These are phyloP conservation scores for Pollenia amentaria DNA, from an alignment of 2,888 invertebrate species.

Conservation along the genomic window DNA sequence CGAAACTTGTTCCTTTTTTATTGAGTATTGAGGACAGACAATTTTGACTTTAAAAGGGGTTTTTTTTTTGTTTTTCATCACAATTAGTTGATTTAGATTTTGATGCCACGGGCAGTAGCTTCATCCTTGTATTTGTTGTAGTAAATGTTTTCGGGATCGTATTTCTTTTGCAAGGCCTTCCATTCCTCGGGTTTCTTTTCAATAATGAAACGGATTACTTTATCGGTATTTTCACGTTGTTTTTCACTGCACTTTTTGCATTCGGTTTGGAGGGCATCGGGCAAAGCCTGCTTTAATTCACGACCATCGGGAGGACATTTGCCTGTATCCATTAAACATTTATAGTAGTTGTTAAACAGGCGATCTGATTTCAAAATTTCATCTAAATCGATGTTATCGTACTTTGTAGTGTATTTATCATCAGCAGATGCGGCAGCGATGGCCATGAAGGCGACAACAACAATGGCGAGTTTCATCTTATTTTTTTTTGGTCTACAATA, in stretches of 20 bases:
- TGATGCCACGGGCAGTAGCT: constrained; percentile 85
- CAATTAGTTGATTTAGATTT: constrained; percentile 75
- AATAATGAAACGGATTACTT: constrained; percentile 87
- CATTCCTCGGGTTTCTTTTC: constrained; percentile 88
- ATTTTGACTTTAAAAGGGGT: constrained; percentile 49
- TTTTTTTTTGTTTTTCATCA: constrained; percentile 33
- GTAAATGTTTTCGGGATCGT: constrained; percentile 89
- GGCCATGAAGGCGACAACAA: constrained; percentile 66
- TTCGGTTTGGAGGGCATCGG: constrained; percentile 88
- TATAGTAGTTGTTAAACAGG: constrained; percentile 86
- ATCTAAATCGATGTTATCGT: constrained; percentile 87
- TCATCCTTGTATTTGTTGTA: constrained; percentile 88
- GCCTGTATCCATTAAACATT: constrained; percentile 86
- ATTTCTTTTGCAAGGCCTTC: constrained; percentile 88
- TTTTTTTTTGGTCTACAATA: constrained; percentile 40
- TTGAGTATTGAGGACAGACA: constrained; percentile 59
- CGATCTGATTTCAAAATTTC: constrained; percentile 86
- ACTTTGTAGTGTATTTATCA: constrained; percentile 82
- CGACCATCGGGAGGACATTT: constrained; percentile 87
- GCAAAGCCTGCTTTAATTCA: constrained; percentile 86
- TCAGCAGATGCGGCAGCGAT: constrained; percentile 79
- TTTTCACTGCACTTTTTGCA: constrained; percentile 87
- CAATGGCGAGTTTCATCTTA: constrained; percentile 66
- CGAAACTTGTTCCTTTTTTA: constrained; percentile 45
- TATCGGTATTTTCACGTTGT: constrained; percentile 87